Percentiles rank a stretch among this genome's conserved stretches.
These are phyloP conservation scores for Saturnia pavonia DNA, from an alignment of 2,888 invertebrate genomes.

Conservation along the genomic window DNA sequence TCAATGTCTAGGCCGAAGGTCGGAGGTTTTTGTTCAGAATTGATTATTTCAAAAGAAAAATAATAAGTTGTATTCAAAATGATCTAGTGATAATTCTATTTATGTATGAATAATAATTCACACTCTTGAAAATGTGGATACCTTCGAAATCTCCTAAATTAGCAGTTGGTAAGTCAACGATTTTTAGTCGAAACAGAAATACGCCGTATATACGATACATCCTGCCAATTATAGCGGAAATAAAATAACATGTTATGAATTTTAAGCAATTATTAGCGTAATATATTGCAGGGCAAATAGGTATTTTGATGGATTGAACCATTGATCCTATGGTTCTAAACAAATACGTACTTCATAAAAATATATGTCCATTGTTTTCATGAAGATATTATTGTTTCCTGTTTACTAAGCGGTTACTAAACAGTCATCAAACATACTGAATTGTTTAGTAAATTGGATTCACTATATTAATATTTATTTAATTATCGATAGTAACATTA, in stretches of 20 bases:
- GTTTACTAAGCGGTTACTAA: slow-evolving; percentile 7
- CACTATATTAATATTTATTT: not conserved
- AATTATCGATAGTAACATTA: not conserved
- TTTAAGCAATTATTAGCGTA: slow-evolving; percentile 51
- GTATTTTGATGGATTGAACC: not conserved
- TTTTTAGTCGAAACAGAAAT: slow-evolving; percentile 59
- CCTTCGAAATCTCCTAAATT: slow-evolving; percentile 88
- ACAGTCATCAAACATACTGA: not conserved
- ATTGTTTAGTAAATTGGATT: not conserved
- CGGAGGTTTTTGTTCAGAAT: slow-evolving; percentile 37
- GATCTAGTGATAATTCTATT: slow-evolving; percentile 34
- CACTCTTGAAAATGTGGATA: slow-evolving; percentile 84
- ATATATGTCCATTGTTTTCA: not conserved
- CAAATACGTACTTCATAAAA: not conserved
- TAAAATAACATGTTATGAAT: slow-evolving; percentile 71
- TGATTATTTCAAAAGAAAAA: slow-evolving; percentile 42
- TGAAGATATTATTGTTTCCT: slow-evolving; percentile 1
- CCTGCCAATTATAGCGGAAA: slow-evolving; percentile 74
- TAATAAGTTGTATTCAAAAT: slow-evolving; percentile 38
- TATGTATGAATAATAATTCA: slow-evolving; percentile 26
- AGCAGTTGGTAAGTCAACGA: slow-evolving; percentile 85
- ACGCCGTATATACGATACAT: slow-evolving; percentile 48
- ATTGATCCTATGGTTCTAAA: not conserved
- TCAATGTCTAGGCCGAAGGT: slow-evolving; percentile 22
- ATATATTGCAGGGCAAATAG: slow-evolving; percentile 23